Evolutionary conservation across 1,140 invertebrate genomes (phyloP).

Genomic region (Scaptomyza pallida): DNA sequence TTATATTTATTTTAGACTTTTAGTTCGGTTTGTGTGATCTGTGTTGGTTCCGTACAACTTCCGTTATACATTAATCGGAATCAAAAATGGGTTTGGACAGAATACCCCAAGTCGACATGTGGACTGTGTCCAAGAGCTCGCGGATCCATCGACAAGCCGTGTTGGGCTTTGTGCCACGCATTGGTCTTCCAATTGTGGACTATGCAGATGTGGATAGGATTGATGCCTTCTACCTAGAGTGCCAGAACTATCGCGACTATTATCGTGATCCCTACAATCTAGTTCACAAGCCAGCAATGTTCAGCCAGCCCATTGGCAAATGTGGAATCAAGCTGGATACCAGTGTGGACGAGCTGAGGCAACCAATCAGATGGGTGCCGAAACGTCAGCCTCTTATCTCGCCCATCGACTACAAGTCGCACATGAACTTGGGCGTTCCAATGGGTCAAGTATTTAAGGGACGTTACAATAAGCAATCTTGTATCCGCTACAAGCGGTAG

Average conservation of each 20-base stretch:
- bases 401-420: slow-evolving; percentile 30
- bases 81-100: slow-evolving; percentile 9
- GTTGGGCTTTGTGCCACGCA: slow-evolving; percentile 60
- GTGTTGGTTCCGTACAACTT: too few species aligned
- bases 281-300: slow-evolving; percentile 50
- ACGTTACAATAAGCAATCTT: slow-evolving; percentile 17
- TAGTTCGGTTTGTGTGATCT: background rate
- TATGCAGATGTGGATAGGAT: slow-evolving; percentile 62
- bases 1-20: background rate
- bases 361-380: slow-evolving; percentile 41
- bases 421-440: slow-evolving; percentile 46
- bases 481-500: slow-evolving; percentile 58
- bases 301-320: slow-evolving; percentile 43
- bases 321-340: slow-evolving; percentile 58
- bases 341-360: slow-evolving; percentile 34
- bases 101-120: slow-evolving; percentile 71
- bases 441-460: slow-evolving; percentile 34
- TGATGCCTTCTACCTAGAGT: slow-evolving; percentile 70
- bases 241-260: slow-evolving; percentile 69
- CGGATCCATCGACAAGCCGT: slow-evolving; percentile 43
- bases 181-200: slow-evolving; percentile 63
- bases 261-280: slow-evolving; percentile 73
- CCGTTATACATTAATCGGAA: background rate
- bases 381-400: slow-evolving; percentile 41
- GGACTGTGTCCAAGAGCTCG: slow-evolving; percentile 50